Evolutionary conservation across 1,140 invertebrate species (phyloP), one percentile per base, ranked within the genome.

Genomic region (Colletes latitarsis): DNA sequence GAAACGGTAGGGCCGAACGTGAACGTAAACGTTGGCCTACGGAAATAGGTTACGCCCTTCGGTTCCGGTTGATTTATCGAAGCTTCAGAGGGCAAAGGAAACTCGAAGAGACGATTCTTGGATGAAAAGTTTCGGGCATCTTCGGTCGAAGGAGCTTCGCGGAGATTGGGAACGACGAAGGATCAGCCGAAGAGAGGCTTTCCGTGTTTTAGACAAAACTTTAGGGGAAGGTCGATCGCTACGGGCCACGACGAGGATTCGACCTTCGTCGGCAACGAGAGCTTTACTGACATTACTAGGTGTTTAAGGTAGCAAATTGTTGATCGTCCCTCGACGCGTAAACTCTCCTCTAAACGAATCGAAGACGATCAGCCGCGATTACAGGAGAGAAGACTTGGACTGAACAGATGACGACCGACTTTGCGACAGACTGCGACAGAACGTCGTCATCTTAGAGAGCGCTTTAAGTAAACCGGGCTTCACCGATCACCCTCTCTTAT

Each of bases 261-360:
- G 71, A 76, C 64, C 62, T 81, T 58, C 55, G 21, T 52, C 52
- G 70, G 64, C 30, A 63, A 79, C 17, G 60, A 86, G 69, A 86
- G 87, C 84, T 90, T 89, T 78, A 91, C 82, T 90, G 90, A 91
- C 85, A 90, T 90, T 91, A 91, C 70, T 91, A 91, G 88, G 67
- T 82, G 77, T 43, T 86, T 90, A 90, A 90, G 86, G n/a, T 87
- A 85, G 81, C n/a, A 78, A 88, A 86, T 84, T 88, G 53, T 79
- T 75, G 68, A 82, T 82, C 74, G 83, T 87, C 53, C 70, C 15
- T 55, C 67, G 72, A 81, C n/a, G 58, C 30, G 30, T 60, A 66
- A 4, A 58, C 41, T 66, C 39, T 30, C 30, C 46, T 19, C 17
- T 4, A 15, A 62, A 21, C 67, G n/a, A 12, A 57, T 78, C 69